Conservation (phyloP, 2,888 invertebrate genomes). For the Nomada ruficornis region DNA sequence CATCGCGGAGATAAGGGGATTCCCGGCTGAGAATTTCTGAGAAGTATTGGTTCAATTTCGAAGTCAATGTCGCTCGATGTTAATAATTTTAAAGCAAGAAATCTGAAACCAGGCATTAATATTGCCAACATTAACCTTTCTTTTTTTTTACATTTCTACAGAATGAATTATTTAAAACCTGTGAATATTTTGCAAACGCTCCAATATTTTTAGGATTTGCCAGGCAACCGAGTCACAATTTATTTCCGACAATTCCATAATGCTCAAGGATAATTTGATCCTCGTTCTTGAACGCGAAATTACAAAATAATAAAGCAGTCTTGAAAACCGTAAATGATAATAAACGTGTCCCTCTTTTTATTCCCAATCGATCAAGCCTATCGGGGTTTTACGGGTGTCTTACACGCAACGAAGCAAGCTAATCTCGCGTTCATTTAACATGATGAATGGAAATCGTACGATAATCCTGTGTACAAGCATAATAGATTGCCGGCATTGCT, state of each 20-base stretch:
- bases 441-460: conserved; percentile 54
- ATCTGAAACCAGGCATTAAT: too few species aligned
- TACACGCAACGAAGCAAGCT: conserved; percentile 13
- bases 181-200: too few species aligned
- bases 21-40: conserved; percentile 23
- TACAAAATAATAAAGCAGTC: background rate
- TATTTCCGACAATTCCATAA: too few species aligned
- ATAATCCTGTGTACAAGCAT: conserved; percentile 23
- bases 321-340: background rate
- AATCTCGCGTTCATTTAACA: conserved; percentile 33
- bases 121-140: too few species aligned
- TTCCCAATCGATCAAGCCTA: conserved; percentile 8
- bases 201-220: too few species aligned
- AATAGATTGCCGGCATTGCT: conserved; percentile 15
- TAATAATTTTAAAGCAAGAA: too few species aligned
- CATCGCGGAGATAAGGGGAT: background rate
- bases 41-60: background rate
- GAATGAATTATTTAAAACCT: too few species aligned
- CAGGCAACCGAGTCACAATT: too few species aligned
- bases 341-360: background rate
- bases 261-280: too few species aligned
- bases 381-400: conserved; percentile 4
- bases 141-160: too few species aligned
- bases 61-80: too few species aligned
- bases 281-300: too few species aligned